A percentile compares a stretch with the other conserved stretches of the same genome.
Evolutionary conservation across 2,113 vertebrate genomes (phyloP).

Genomic region (Scalopus aquaticus): DNA sequence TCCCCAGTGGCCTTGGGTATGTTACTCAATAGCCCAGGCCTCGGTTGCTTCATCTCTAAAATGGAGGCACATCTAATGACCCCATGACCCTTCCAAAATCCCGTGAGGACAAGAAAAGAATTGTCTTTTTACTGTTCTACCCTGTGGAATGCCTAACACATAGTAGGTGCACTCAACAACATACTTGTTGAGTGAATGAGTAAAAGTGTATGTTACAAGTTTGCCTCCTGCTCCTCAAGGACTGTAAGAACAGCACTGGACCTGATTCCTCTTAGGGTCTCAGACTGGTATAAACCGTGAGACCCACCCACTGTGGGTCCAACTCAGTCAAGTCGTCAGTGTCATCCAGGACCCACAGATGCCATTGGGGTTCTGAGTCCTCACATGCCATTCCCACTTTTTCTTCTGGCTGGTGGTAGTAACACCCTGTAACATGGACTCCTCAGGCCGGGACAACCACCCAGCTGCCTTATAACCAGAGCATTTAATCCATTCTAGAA

Average conservation of each 20-base stretch:
- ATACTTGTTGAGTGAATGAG: not conserved
- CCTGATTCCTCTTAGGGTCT: not conserved
- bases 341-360: not conserved
- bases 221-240: not conserved
- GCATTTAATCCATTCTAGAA: too few relatives aligned
- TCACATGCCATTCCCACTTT: not conserved
- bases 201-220: not conserved
- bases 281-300: accelerated
- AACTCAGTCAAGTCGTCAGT: not conserved
- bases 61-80: not conserved
- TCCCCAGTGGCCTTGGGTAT: not conserved
- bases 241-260: not conserved
- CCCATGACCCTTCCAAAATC: not conserved
- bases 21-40: not conserved
- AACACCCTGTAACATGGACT: not conserved
- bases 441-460: not conserved
- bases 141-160: too few relatives aligned
- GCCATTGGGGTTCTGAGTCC: not conserved
- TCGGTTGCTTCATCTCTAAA: not conserved
- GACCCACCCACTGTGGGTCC: accelerated
- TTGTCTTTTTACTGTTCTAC: not conserved
- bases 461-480: not conserved
- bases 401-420: not conserved
- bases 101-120: not conserved
- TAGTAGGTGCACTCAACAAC: not conserved